Evolutionary conservation across 2,797 vertebrate species (phyloP).

Genomic region (Sebastes itinus): DNA sequence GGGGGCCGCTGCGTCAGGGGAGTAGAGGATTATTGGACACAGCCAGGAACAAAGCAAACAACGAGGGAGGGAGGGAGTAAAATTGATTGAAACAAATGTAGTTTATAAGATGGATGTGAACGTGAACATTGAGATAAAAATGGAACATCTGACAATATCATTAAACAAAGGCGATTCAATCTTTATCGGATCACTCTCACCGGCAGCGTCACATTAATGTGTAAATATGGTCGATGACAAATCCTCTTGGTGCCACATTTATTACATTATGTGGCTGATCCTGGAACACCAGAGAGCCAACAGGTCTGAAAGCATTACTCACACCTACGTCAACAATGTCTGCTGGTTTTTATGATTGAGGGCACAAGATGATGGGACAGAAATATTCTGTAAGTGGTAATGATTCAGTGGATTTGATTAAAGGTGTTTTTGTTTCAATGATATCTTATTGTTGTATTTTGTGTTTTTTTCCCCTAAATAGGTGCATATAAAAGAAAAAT

Average conservation of each 20-base stretch:
- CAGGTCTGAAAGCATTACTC: constrained; percentile 42
- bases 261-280: constrained; percentile 62
- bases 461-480: background rate
- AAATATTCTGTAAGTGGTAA: constrained; percentile 31
- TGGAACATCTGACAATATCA: constrained; percentile 48
- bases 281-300: constrained; percentile 37
- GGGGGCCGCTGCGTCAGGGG: constrained; percentile 15
- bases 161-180: constrained; percentile 52
- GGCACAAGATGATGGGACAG: background rate
- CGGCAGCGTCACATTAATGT: constrained; percentile 44
- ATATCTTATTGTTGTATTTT: background rate
- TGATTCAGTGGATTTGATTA: constrained; percentile 17
- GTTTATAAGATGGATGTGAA: constrained; percentile 49
- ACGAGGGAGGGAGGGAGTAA: constrained; percentile 10
- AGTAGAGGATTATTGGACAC: constrained; percentile 45
- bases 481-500: background rate
- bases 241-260: constrained; percentile 47
- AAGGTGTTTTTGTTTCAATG: background rate
- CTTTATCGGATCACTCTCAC: constrained; percentile 48
- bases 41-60: constrained; percentile 49
- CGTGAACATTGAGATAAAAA: constrained; percentile 41
- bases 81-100: constrained; percentile 55
- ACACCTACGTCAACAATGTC: constrained; percentile 36
- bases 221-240: constrained; percentile 62
- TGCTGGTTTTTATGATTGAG: background rate